Conservation (phyloP, 1,140 invertebrate genomes). For the Cydia splendana region DNA sequence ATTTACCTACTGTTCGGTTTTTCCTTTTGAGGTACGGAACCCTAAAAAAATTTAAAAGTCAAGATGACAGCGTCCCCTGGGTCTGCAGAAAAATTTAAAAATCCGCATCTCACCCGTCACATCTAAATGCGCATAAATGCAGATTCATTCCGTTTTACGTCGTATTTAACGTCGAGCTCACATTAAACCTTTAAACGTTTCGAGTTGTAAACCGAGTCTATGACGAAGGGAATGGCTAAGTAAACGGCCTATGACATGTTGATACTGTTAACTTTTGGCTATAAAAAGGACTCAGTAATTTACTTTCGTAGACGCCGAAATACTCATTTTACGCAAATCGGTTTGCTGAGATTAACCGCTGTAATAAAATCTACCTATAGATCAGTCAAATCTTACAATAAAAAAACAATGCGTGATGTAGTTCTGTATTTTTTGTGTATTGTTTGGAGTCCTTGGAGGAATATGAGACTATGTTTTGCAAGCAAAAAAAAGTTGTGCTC, state of each 20-base stretch:
- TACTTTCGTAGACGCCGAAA: background rate
- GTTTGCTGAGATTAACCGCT: background rate
- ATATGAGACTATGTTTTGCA: too few relatives aligned
- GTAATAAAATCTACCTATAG: too few relatives aligned
- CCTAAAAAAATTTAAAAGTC: background rate
- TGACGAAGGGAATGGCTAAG: constrained; percentile 22
- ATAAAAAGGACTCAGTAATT: constrained; percentile 10
- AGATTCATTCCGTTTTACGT: constrained; percentile 45
- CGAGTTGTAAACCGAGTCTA: constrained; percentile 39
- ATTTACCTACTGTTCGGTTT: too few relatives aligned
- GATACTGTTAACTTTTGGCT: constrained; percentile 24
- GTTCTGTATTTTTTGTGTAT: too few relatives aligned
- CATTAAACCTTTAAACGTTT: constrained; percentile 38
- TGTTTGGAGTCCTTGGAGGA: too few relatives aligned
- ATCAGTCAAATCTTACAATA: too few relatives aligned
- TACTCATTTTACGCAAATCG: background rate
- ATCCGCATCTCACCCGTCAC: background rate
- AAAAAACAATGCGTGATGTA: too few relatives aligned
- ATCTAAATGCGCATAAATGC: constrained; percentile 39
- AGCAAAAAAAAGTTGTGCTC: too few relatives aligned
- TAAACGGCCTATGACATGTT: constrained; percentile 30
- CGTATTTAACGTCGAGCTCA: constrained; percentile 38
- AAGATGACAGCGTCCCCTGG: background rate
- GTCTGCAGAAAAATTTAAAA: constrained; percentile 5
- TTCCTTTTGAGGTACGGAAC: too few relatives aligned